These are phyloP conservation scores for Caenorhabditis remanei DNA, from an alignment of 1,140 invertebrate genomes.

Conservation along the genomic window DNA sequence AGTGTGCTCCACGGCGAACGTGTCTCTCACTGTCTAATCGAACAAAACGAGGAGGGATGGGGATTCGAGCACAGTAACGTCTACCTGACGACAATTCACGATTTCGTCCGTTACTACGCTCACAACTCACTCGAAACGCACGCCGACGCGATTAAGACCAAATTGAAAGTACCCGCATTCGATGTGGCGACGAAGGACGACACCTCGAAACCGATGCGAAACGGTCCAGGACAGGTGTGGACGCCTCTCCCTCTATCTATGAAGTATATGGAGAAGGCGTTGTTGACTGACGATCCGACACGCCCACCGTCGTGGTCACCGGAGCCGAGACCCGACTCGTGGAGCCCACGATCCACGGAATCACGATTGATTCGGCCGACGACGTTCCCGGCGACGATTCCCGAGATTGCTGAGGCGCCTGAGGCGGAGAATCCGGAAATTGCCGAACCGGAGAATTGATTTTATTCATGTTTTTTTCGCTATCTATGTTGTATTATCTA, in stretches of 20 bases:
- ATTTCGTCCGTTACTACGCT: conserved; percentile 35
- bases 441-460: too few relatives aligned
- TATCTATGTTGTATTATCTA: too few relatives aligned
- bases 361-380: conserved; percentile 12
- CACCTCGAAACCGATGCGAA: neutral
- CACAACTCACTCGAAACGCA: conserved; percentile 10
- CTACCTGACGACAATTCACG: conserved; percentile 18
- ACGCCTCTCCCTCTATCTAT: neutral
- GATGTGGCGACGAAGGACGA: neutral
- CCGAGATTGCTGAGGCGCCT: neutral
- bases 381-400: neutral
- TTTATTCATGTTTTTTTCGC: too few relatives aligned
- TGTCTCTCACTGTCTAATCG: conserved; percentile 37
- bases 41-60: conserved; percentile 44
- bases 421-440: too few relatives aligned
- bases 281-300: conserved; percentile 14
- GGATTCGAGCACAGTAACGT: conserved; percentile 42
- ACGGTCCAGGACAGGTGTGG: conserved; percentile 12
- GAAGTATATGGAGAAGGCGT: conserved; percentile 35
- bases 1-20: conserved; percentile 31
- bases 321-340: neutral
- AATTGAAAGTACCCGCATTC: neutral
- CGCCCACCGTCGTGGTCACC: neutral
- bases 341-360: neutral
- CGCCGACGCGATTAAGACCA: conserved; percentile 15